These are phyloP conservation scores for Iguana delicatissima DNA, from an alignment of 2,797 vertebrate genomes.

Conservation along the genomic window DNA sequence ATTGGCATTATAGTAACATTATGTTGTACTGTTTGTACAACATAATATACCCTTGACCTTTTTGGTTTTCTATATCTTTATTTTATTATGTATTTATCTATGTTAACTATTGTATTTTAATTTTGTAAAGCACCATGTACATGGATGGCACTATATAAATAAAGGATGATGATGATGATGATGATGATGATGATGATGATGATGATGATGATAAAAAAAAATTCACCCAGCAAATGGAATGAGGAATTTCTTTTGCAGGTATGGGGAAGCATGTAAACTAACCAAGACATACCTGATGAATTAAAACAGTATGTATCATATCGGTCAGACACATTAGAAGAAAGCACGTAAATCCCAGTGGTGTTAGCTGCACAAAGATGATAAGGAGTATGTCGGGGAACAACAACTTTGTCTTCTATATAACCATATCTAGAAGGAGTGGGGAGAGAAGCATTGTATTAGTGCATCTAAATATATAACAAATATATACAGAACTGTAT, in stretches of 20 bases:
- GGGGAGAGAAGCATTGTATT: background rate
- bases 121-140: too few relatives aligned
- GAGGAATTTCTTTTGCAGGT: background rate
- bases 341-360: constrained; percentile 80
- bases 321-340: background rate
- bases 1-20: too few relatives aligned
- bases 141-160: too few relatives aligned
- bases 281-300: constrained; percentile 78
- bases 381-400: constrained; percentile 83
- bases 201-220: too few relatives aligned
- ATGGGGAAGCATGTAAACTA: constrained; percentile 7
- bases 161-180: too few relatives aligned
- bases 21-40: too few relatives aligned
- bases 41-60: too few relatives aligned
- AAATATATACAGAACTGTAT: background rate
- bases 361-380: constrained; percentile 83
- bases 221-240: background rate
- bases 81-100: too few relatives aligned
- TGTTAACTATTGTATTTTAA: too few relatives aligned
- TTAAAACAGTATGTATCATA: constrained; percentile 90
- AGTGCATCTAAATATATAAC: background rate
- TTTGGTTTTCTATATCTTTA: too few relatives aligned
- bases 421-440: constrained; percentile 87
- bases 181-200: too few relatives aligned
- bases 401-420: constrained; percentile 77